Base-by-base conservation (phyloP, 2,888 invertebrate genomes). In the Drosophila leonis region DNA sequence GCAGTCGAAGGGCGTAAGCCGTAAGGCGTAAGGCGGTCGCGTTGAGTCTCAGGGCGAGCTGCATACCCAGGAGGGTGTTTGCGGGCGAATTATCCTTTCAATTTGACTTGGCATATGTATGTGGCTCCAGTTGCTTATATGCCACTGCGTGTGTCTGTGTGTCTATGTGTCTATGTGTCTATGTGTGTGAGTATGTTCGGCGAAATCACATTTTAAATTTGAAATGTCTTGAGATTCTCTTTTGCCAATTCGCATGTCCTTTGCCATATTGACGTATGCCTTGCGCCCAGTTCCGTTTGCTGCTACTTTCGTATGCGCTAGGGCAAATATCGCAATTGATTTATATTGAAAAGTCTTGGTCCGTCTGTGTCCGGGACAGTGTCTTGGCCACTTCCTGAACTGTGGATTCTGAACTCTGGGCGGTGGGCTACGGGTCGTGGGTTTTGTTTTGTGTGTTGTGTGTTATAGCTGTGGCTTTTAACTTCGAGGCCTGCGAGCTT, bases 31-130 rank as follows among this genome's bases (percentile, higher is more conserved):
- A 15, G 35, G 46, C 12, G 48, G 74, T 70, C 56, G 65, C 60
- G 59, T 51, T 57, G 67, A 70, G 67, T 73, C 69, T 60, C 55
- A 54, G 75, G 71, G 69, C 61, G 70, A 65, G 41, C 66, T 78
- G 79, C 80, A 82, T 66, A 78, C 91, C 86, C 92, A 83, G 80
- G 91, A 83, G 91, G 91, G 91, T 85, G 90, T 91, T 92, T 91
- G 90, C 92, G 92, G 92, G 92, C 91, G 91, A 92, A 91, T 91
- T 91, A 91, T 91, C 92, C 92, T 92, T 91, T 91, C 91, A 91
- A 91, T 91, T 91, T 92, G 85, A 91, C 91, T 92, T 91, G 91
- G 91, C 91, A 91, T 92, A 90, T 92, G 92, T 91, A 90, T 83
- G 84, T 51, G 51, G 65, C 49, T 54, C 33, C 59, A 46, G 52